Conservation (phyloP, 2,888 invertebrate species). For the Eristalinus sepulchralis region DNA sequence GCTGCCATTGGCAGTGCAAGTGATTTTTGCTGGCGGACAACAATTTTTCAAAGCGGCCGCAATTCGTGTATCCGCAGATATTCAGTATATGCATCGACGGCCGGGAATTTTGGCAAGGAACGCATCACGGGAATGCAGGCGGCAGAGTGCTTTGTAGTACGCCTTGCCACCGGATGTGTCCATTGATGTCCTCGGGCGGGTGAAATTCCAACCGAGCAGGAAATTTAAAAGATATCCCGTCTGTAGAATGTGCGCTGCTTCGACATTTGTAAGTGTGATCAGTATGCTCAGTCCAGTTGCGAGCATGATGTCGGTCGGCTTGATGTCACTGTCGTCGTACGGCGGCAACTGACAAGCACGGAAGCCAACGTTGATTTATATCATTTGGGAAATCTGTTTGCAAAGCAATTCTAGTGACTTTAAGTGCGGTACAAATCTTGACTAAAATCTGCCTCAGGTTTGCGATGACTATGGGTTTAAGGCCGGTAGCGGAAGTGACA, state of each 20-base stretch:
- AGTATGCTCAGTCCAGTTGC: not conserved
- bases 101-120: not conserved
- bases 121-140: slow-evolving; percentile 6
- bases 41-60: not conserved
- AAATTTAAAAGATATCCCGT: not conserved
- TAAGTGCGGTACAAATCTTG: not conserved
- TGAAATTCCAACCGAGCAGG: not conserved
- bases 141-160: slow-evolving; percentile 12
- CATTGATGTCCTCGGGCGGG: not conserved
- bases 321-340: not conserved
- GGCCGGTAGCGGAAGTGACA: too few species aligned
- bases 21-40: not conserved
- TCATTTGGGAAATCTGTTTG: not conserved
- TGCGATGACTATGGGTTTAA: too few species aligned
- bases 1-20: not conserved
- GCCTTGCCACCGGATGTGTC: slow-evolving; percentile 27
- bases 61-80: not conserved
- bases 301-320: slow-evolving; percentile 4
- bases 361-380: not conserved
- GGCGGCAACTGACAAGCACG: not conserved
- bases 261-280: not conserved
- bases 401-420: not conserved
- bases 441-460: not conserved
- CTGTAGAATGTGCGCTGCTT: not conserved
- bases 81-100: slow-evolving; percentile 6